Evolutionary conservation across 2,888 invertebrate species (phyloP).

Genomic region (Teleiodes luculella): DNA sequence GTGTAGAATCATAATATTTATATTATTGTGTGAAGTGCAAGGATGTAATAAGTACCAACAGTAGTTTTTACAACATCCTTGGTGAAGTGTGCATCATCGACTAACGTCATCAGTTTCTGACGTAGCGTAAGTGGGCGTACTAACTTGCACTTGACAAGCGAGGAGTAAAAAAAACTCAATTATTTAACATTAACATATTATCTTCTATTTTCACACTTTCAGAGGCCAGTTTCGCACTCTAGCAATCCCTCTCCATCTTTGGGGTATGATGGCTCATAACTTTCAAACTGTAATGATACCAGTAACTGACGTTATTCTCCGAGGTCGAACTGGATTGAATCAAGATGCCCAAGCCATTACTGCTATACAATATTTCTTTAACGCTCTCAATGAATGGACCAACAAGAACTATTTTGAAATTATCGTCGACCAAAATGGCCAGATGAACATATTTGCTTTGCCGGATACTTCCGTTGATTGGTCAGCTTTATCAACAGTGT

Average conservation of each 20-base stretch:
- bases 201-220: conserved; percentile 21
- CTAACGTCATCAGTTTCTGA: no score
- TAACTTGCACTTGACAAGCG: no score
- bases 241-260: conserved; percentile 46
- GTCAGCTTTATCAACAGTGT: conserved; percentile 56
- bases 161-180: no score
- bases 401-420: conserved; percentile 48
- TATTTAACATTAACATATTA: neutral
- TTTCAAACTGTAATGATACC: conserved; percentile 48
- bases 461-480: conserved; percentile 59
- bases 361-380: conserved; percentile 51
- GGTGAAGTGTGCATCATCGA: no score
- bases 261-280: conserved; percentile 64
- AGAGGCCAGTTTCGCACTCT: conserved; percentile 48
- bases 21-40: no score
- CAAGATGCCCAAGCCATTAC: conserved; percentile 47
- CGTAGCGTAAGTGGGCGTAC: no score
- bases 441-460: conserved; percentile 51
- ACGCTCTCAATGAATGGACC: conserved; percentile 54
- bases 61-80: no score
- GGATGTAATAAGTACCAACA: no score
- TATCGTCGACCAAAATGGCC: conserved; percentile 45
- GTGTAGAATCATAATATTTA: no score
- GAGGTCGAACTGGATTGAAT: conserved; percentile 39
- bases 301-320: conserved; percentile 41